Conservation (phyloP, 2,888 invertebrate genomes). For the Aspidiotus destructor region DNA sequence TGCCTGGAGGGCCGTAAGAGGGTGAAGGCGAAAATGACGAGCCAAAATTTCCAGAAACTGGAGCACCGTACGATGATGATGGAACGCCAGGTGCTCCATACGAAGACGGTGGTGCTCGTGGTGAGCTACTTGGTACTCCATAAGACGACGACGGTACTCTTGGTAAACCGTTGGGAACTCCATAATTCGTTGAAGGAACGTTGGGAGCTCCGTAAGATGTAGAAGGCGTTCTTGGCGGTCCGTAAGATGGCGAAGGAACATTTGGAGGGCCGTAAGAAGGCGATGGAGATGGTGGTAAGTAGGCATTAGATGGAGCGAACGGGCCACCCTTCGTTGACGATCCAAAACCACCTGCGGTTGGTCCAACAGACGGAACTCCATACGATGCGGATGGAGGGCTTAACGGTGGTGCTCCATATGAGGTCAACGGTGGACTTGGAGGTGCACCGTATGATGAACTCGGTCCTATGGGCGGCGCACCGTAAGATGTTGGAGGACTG, state of each 20-base stretch:
- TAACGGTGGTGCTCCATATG: constrained; percentile 21
- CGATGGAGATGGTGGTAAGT: constrained; percentile 29
- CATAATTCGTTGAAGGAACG: constrained; percentile 32
- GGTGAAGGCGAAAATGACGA: constrained; percentile 31
- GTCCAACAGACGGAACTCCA: constrained; percentile 32
- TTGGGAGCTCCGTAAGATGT: constrained; percentile 34
- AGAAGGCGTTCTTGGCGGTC: neutral
- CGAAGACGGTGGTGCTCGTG: constrained; percentile 21
- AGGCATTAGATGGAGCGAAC: constrained; percentile 13
- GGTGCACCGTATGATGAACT: constrained; percentile 22
- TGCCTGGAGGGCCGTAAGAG: constrained; percentile 33
- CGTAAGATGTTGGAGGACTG: constrained; percentile 31
- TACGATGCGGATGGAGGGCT: constrained; percentile 18
- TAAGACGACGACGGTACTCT: constrained; percentile 35
- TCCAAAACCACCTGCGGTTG: constrained; percentile 30
- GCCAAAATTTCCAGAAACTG: neutral
- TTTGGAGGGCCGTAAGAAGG: constrained; percentile 23
- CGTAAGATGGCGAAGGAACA: constrained; percentile 19
- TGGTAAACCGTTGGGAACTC: constrained; percentile 23
- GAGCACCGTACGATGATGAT: constrained; percentile 35
- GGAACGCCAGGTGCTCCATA: constrained; percentile 23
- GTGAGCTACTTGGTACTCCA: constrained; percentile 30
- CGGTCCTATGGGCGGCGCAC: constrained; percentile 26
- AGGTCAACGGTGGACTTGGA: constrained; percentile 16
- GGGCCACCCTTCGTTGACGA: neutral